Evolutionary conservation across 2,113 vertebrate genomes (phyloP), one percentile per base, ranked within the genome.

Genomic region (Amia ocellicauda): DNA sequence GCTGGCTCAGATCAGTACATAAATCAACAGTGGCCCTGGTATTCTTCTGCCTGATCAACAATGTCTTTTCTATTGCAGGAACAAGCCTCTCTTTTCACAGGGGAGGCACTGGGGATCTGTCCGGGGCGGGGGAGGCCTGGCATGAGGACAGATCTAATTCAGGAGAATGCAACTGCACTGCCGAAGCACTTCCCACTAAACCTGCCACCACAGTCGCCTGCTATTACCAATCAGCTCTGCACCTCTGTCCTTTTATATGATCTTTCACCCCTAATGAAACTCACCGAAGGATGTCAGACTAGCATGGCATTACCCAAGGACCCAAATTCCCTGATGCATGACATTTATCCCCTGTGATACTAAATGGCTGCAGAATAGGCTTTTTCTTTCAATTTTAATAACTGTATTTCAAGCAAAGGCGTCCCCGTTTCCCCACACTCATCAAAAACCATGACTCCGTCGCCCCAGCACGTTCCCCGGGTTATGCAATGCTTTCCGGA

Each of bases 11-110:
- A 59, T 59, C 57, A 59, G 57, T 24, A 59, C 57, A 59, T 42
- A 43, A 43, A 42, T 59, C 40, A 41, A 42, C 20, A 19, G 22
- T 14, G 36, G 40, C 20, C 31, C 40, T 22, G 3, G 24, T 59
- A 59, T 59, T 42, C 53, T 40, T 43, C 31, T 20, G 36, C 36
- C 40, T 8, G 13, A 40, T 7, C 57, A 59, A 41, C 57, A 59
- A 24, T 59, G 11, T 16, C 40, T 59, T 59, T 59, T 59, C 57
- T 24, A 59, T 59, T 59, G 42, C 57, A 24, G 31, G 57, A 59
- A 59, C 57, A 59, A 59, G 57, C 29, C 57, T 16, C 20, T 31
- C 57, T 43, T 43, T 42, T 59, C 57, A 24, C 5, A 20, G 4
- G 57, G 23, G 36, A 59, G n/a, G 3, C 40, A 59, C 57, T 42